phyloP scores from a whole-genome alignment of 2,797 vertebrate species.

The Enteromius fasciolatus region DNA sequence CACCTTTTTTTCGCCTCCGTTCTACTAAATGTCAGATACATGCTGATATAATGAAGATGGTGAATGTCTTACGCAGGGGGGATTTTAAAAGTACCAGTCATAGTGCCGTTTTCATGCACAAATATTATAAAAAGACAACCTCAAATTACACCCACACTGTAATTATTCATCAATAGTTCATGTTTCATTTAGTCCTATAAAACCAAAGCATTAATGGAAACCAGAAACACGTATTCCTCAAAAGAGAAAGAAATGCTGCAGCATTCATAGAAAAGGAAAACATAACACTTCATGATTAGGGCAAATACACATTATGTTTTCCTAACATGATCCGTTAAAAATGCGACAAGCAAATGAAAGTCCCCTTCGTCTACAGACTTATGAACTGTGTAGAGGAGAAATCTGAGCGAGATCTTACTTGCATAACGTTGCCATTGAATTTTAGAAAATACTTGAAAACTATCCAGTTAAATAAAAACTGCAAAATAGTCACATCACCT shows the following conservation, averaged over 20 bases:
- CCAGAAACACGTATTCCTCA: slow-evolving; percentile 6
- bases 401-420: slow-evolving; percentile 23
- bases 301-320: neutral
- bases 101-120: slow-evolving; percentile 56
- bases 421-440: slow-evolving; percentile 15
- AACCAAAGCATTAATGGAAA: slow-evolving; percentile 11
- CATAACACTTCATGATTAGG: slow-evolving; percentile 14
- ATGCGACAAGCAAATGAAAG: slow-evolving; percentile 25
- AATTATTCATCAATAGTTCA: slow-evolving; percentile 40
- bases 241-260: slow-evolving; percentile 18
- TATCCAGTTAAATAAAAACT: slow-evolving; percentile 35
- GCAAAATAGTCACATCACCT: slow-evolving; percentile 22
- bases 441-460: slow-evolving; percentile 51
- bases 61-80: slow-evolving; percentile 48
- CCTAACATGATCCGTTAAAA: slow-evolving; percentile 29
- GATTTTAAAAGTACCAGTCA: slow-evolving; percentile 51
- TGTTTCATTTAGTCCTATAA: slow-evolving; percentile 20
- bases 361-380: slow-evolving; percentile 1
- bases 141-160: slow-evolving; percentile 31
- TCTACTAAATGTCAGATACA: slow-evolving; percentile 69
- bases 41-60: slow-evolving; percentile 71
- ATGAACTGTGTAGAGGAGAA: slow-evolving; percentile 16
- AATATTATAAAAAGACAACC: slow-evolving; percentile 27
- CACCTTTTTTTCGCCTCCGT: slow-evolving; percentile 58
- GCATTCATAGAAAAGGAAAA: slow-evolving; percentile 10